These are phyloP conservation scores for Suillia variegata DNA, from an alignment of 2,888 invertebrate genomes.

Conservation along the genomic window DNA sequence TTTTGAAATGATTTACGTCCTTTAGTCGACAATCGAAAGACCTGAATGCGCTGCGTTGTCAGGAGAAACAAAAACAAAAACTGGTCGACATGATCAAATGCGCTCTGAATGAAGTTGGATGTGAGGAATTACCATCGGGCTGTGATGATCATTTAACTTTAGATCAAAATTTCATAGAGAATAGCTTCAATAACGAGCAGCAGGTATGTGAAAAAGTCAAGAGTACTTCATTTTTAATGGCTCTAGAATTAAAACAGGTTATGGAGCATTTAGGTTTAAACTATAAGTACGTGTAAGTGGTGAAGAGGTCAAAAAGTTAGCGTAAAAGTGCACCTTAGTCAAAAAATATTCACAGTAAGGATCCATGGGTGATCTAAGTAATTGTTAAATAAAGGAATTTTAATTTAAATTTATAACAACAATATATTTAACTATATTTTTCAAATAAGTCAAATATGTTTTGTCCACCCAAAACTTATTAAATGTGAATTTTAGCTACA, in stretches of 20 bases:
- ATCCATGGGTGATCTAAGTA: too few relatives aligned
- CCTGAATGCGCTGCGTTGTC: slow-evolving; percentile 78
- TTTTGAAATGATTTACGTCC: background rate
- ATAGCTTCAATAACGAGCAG: slow-evolving; percentile 65
- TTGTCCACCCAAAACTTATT: too few relatives aligned
- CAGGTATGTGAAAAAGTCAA: slow-evolving; percentile 63
- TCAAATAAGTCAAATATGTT: too few relatives aligned
- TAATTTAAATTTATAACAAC: too few relatives aligned
- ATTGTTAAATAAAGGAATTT: too few relatives aligned
- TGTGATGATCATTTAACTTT: slow-evolving; percentile 71
- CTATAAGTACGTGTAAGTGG: slow-evolving; percentile 29
- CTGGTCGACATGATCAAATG: slow-evolving; percentile 83
- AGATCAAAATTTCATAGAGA: slow-evolving; percentile 69
- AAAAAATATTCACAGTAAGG: too few relatives aligned
- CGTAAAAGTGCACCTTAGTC: too few relatives aligned
- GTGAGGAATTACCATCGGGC: slow-evolving; percentile 85
- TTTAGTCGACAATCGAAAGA: slow-evolving; percentile 67
- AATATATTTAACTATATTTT: too few relatives aligned
- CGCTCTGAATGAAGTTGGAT: slow-evolving; percentile 85
- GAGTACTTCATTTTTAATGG: background rate
- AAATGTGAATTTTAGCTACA: too few relatives aligned
- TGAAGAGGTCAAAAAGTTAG: too few relatives aligned
- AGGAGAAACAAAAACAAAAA: slow-evolving; percentile 80
- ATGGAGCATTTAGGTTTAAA: slow-evolving; percentile 24
- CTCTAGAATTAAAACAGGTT: too few relatives aligned